phyloP scores from a whole-genome alignment of 2,113 vertebrate genomes.

The Ciconia maguari region DNA sequence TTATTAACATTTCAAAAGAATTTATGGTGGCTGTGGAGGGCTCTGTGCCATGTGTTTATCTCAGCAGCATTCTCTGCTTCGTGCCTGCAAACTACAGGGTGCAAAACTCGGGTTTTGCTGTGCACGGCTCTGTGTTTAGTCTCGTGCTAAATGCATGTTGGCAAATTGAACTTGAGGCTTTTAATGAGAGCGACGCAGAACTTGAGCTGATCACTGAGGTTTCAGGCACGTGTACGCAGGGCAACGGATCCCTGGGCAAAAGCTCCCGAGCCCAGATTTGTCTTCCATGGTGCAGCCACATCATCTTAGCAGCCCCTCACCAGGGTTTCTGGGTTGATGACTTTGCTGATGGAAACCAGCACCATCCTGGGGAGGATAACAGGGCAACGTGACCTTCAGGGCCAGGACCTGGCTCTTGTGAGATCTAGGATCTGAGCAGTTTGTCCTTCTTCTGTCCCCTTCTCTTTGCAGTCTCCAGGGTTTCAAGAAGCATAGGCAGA shows the following conservation, averaged over 20 bases:
- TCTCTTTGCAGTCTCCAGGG: background rate
- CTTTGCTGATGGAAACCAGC: background rate
- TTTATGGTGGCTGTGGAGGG: background rate
- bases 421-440: background rate
- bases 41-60: background rate
- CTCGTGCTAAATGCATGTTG: rapidly evolving
- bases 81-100: background rate
- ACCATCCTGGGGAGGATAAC: rapidly evolving
- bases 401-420: background rate
- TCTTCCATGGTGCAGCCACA: background rate
- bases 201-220: background rate
- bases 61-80: background rate
- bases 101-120: background rate
- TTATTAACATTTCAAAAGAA: constrained; percentile 26
- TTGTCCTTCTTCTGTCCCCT: background rate
- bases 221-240: rapidly evolving
- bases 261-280: background rate
- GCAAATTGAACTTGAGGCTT: background rate
- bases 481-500: background rate
- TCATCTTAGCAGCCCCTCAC: background rate
- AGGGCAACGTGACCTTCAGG: background rate
- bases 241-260: background rate
- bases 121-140: rapidly evolving
- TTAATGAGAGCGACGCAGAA: background rate
- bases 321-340: background rate